Base-by-base conservation (phyloP, 2,888 invertebrate species). In the Apotomis turbidana region DNA sequence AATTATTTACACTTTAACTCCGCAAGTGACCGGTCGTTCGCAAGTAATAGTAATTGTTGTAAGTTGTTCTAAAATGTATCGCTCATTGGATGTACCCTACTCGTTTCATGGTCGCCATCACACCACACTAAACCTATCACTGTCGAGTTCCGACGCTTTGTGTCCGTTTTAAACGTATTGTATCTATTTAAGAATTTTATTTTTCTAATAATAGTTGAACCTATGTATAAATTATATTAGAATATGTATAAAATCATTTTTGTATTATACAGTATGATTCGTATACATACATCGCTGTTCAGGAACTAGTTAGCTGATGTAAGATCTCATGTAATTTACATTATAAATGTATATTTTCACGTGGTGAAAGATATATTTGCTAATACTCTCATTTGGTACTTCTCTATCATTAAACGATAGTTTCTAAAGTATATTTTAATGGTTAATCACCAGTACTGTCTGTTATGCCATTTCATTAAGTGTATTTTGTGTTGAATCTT, bases 251-350 rank as follows among this genome's bases (percentile, higher is more conserved):
- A 55, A 68, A 71, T 49, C 38, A 51, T 55, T 61, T 60, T 60
- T 61, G 71, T 61, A 64, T 66, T 66, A 66, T 61, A 66, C 44
- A 54, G 51, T 54, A 73, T 74, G 62, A 58, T 71, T 67, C 38
- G 71, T 66, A 46, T 41, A 54, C 63, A 52, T 68, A 72, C 63
- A 59, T 59, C 15, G 59, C 57, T 68, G 49, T 61, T 36, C 66
- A 59, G 71, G 68, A 60, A 61, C 49, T 54, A 41, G 68, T 71
- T 73, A 72, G 71, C 74, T 71, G 75, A 44, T 63, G 71, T 74
- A 75, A 75, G 75, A 75, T 75, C 75, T 75, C 75, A 75, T 75
- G 52, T 72, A 68, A 68, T 68, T 68, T 68, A 72, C 68, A 72
- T 46, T 68, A 68, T 57, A 58, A 57, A 68, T 55, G 60, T 71